These are phyloP conservation scores for Machimus atricapillus DNA, from an alignment of 2,888 invertebrate genomes.

Conservation along the genomic window DNA sequence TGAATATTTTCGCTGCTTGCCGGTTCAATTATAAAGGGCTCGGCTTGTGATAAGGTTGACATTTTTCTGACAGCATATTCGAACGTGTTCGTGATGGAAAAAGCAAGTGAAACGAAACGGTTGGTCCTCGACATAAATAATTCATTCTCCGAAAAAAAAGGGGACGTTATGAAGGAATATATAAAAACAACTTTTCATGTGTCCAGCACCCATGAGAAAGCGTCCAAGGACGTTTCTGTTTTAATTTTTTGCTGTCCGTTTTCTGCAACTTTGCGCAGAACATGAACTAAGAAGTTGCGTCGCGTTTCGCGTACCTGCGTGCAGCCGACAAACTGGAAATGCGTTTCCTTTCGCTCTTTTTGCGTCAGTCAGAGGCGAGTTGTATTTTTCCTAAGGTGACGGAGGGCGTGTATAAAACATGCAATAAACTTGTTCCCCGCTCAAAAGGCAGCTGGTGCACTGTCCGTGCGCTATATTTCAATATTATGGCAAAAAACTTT, in stretches of 20 bases:
- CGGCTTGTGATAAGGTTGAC: not conserved
- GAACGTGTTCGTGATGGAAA: not conserved
- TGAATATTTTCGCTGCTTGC: not conserved
- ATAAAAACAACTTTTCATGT: not conserved
- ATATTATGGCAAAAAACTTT: not conserved
- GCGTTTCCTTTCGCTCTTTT: not conserved
- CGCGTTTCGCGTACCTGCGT: not conserved
- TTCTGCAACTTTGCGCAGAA: not conserved
- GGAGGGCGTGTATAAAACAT: not conserved
- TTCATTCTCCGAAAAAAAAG: not conserved
- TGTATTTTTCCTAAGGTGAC: not conserved
- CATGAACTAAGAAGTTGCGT: not conserved
- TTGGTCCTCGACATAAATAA: not conserved
- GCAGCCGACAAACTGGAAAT: not conserved
- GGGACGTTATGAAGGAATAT: not conserved
- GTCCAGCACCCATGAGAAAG: not conserved
- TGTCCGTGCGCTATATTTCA: not conserved
- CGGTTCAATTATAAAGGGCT: not conserved
- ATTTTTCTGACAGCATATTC: not conserved
- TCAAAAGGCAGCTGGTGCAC: not conserved
- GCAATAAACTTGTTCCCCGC: not conserved
- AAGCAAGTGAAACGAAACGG: not conserved
- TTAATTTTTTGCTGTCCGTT: not conserved
- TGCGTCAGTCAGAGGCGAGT: not conserved
- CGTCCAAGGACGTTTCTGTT: not conserved